Conservation (phyloP, 1,140 invertebrate species). For the Probaryconus sp. region DNA sequence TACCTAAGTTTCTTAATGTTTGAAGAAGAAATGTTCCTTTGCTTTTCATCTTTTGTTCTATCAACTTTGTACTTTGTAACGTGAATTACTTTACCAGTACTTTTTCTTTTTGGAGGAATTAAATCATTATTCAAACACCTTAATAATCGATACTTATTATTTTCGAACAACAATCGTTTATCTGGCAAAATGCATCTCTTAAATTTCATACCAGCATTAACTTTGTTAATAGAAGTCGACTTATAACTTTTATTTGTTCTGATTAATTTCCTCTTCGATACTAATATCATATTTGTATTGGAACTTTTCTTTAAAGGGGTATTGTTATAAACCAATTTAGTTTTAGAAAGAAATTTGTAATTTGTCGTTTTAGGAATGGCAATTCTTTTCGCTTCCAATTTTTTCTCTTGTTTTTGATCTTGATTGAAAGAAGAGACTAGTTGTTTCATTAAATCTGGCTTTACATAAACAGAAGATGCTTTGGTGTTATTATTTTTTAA, state of each 20-base stretch:
- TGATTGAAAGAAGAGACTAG: slow-evolving; percentile 26
- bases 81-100: background rate
- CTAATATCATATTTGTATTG: slow-evolving; percentile 19
- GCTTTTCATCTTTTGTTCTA: slow-evolving; percentile 5
- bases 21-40: slow-evolving; percentile 9
- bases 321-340: slow-evolving; percentile 48
- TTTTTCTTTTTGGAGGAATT: slow-evolving; percentile 1
- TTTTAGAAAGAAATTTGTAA: slow-evolving; percentile 42
- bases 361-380: slow-evolving; percentile 3
- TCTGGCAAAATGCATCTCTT: slow-evolving; percentile 8
- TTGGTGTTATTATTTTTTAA: slow-evolving; percentile 10
- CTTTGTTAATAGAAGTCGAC: background rate
- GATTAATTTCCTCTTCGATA: slow-evolving; percentile 39
- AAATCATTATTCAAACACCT: background rate
- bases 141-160: slow-evolving; percentile 3
- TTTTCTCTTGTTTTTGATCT: slow-evolving; percentile 3
- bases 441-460: slow-evolving; percentile 55
- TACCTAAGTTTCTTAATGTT: slow-evolving; percentile 16
- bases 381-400: background rate
- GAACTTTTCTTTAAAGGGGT: slow-evolving; percentile 12
- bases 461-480: slow-evolving; percentile 46
- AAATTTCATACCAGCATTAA: background rate
- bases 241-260: slow-evolving; percentile 33
- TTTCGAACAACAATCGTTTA: slow-evolving; percentile 15
- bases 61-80: slow-evolving; percentile 36